Evolutionary conservation across 92 coral and sea anemone species (phyloP), one percentile per base, ranked within the genome.

Genomic region (Diadumene lineata): DNA sequence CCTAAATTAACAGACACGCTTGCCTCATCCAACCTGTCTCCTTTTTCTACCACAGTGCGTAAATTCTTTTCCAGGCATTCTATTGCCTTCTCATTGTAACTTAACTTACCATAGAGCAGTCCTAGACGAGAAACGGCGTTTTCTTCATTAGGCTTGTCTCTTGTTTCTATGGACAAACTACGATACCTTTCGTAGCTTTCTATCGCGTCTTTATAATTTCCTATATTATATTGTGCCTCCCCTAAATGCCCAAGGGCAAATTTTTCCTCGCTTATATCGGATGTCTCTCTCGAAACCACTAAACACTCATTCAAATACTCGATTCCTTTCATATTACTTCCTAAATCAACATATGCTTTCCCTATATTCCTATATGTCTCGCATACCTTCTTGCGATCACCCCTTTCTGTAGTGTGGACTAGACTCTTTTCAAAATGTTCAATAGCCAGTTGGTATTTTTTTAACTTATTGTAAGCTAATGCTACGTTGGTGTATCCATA

Each of bases 191-290:
- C 56, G 51, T 73, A 38, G 17, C 13, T 57, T 60, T 43, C 55
- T 9, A 73, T 57, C 23, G 68, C 68, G 23, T 58, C 68, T 19
- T 73, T 34, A 50, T 73, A 73, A 56, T 60, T 73, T 57, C 21
- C 68, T 38, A 24, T 8, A 19, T n/a, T 43, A 55, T 4, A 24
- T 34, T 57, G 38, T n/a, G 34, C 68, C 34, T 23, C 31, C n/a
- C 69, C 79, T 0, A 74, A 1, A 46, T 43, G 7, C n/a, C 0
- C 19, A 18, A 60, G 29, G 19, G 56, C 64, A 3, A 11, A 38
- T 10, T 38, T 60, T 63, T 61, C 79, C 17, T 1, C 27, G 11
- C 31, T 0, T 6, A 27, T 74, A 23, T 44, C 70, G 8, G 58
- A 69, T 0, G 62, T 74, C n/a, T 61, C 70, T 25, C 9, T 10